These are phyloP conservation scores for Lindbergichthys nudifrons DNA, from an alignment of 2,797 vertebrate genomes.

Conservation along the genomic window DNA sequence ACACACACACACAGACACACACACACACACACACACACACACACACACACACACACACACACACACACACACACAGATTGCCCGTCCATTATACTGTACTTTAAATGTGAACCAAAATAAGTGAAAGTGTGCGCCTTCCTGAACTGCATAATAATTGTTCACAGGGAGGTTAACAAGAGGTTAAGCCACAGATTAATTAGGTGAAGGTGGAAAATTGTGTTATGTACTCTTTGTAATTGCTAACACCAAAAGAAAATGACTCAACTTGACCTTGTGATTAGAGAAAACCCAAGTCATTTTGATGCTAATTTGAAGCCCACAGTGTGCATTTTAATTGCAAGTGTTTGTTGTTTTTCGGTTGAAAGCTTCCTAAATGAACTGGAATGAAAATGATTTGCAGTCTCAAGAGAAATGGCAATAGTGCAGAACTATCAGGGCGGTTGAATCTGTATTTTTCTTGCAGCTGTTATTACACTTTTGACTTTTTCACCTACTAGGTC, in stretches of 20 bases:
- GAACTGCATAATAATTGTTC: conserved; percentile 12
- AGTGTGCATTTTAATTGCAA: conserved; percentile 38
- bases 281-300: conserved; percentile 20
- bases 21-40: too few species aligned
- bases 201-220: conserved; percentile 5
- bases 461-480: not conserved
- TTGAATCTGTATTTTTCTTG: not conserved
- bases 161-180: conserved; percentile 35
- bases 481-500: not conserved
- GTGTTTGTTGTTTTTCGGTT: conserved; percentile 15
- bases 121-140: conserved; percentile 1
- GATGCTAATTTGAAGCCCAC: conserved; percentile 46
- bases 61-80: too few species aligned
- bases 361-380: conserved; percentile 31
- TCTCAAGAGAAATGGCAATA: not conserved
- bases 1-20: too few species aligned
- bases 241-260: conserved; percentile 19
- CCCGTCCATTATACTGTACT: not conserved
- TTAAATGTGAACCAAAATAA: conserved; percentile 23
- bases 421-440: conserved; percentile 8
- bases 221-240: conserved; percentile 2
- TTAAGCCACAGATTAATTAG: conserved; percentile 26
- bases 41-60: not conserved
- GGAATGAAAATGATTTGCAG: conserved; percentile 33
- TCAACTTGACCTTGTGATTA: conserved; percentile 48